Percentiles rank a stretch among this genome's conserved stretches.
Conservation (phyloP, 2,888 invertebrate species). For the Hypsopygia costalis region DNA sequence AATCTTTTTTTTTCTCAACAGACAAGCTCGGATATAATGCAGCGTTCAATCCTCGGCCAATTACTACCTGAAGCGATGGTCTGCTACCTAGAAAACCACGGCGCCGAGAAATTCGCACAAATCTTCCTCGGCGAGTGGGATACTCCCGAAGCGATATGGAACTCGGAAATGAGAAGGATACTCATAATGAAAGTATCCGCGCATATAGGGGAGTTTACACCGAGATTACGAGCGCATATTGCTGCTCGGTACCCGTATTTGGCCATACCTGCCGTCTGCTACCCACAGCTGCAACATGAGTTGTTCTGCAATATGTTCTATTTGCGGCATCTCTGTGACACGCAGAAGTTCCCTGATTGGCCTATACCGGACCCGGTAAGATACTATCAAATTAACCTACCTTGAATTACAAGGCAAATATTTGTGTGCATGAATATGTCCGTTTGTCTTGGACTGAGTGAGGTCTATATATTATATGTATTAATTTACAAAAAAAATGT, state of each 20-base stretch:
- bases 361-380: slow-evolving; percentile 96
- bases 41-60: slow-evolving; percentile 95
- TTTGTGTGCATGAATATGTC: no score
- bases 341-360: slow-evolving; percentile 95
- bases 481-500: no score
- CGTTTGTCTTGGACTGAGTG: no score
- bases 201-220: slow-evolving; percentile 98
- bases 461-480: no score
- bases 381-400: no score
- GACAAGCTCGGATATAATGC: slow-evolving; percentile 90
- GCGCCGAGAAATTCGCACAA: slow-evolving; percentile 98
- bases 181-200: slow-evolving; percentile 98
- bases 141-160: slow-evolving; percentile 99
- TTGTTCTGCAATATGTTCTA: slow-evolving; percentile 99
- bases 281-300: slow-evolving; percentile 96
- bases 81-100: slow-evolving; percentile 98
- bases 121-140: slow-evolving; percentile 99
- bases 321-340: slow-evolving; percentile 96
- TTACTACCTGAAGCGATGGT: slow-evolving; percentile 99
- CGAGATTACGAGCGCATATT: slow-evolving; percentile 95
- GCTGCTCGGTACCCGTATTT: slow-evolving; percentile 97
- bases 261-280: slow-evolving; percentile 95
- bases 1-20: slow-evolving; percentile 33
- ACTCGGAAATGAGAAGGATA: slow-evolving; percentile 96
- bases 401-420: no score